A percentile compares a stretch with the other conserved stretches of the same genome.
Conservation (phyloP, 2,888 invertebrate species). For the Cloeon dipterum region DNA sequence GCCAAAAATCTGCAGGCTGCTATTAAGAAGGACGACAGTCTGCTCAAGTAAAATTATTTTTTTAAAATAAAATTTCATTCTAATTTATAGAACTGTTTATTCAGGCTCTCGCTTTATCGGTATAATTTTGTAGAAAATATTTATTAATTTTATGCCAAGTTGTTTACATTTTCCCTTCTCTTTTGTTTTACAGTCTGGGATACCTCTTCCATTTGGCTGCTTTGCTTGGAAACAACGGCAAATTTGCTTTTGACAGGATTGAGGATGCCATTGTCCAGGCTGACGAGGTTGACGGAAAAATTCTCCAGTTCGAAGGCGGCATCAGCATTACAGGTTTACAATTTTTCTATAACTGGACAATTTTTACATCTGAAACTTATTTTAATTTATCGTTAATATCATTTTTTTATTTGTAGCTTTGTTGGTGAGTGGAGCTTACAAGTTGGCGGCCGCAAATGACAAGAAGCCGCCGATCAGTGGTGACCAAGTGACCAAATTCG, state of each 20-base stretch:
- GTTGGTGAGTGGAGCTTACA: conserved; percentile 34
- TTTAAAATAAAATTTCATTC: not conserved
- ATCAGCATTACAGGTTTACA: conserved; percentile 52
- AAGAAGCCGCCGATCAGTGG: conserved; percentile 44
- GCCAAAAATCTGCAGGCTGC: conserved; percentile 47
- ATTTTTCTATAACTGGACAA: not conserved
- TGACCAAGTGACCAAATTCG: conserved; percentile 69
- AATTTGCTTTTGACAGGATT: conserved; percentile 45
- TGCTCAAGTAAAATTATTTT: conserved; percentile 43
- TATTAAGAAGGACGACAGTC: conserved; percentile 66
- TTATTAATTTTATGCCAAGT: not conserved
- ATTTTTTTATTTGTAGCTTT: conserved; percentile 19
- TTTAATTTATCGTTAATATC: not conserved
- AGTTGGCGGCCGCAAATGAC: conserved; percentile 32
- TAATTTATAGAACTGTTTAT: not conserved
- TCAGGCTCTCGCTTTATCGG: not conserved
- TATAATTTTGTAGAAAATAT: not conserved
- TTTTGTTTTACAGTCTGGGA: conserved; percentile 38
- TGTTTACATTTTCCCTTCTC: not conserved
- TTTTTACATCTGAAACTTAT: conserved; percentile 18
- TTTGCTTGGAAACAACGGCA: conserved; percentile 35
- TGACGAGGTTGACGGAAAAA: conserved; percentile 77
- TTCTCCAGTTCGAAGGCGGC: conserved; percentile 81
- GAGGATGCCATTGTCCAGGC: conserved; percentile 88
- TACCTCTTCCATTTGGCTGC: conserved; percentile 67